Conservation (phyloP, 2,797 vertebrate species). For the Neoniphon sammara region DNA sequence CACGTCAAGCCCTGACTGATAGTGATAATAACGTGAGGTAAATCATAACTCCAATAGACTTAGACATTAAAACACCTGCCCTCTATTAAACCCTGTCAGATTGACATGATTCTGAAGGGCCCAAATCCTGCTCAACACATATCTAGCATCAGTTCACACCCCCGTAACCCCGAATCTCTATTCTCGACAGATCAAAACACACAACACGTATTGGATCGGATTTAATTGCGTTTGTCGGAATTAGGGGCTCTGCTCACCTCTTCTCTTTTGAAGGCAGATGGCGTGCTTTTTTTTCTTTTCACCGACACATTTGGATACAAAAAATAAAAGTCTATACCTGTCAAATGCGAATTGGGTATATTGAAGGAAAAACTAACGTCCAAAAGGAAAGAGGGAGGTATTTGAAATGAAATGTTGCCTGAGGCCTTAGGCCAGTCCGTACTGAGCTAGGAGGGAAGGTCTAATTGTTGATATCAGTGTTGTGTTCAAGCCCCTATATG, state of each 20-base stretch:
- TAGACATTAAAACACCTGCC: constrained; percentile 47
- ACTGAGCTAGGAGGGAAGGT: constrained; percentile 6
- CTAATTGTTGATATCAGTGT: constrained; percentile 15
- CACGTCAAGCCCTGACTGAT: constrained; percentile 24
- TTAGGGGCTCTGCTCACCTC: not conserved
- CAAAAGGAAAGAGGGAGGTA: not conserved
- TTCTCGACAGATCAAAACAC: constrained; percentile 44
- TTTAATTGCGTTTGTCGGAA: constrained; percentile 2
- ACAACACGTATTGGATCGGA: constrained; percentile 14
- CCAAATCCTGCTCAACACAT: constrained; percentile 35
- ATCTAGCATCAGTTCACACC: not conserved
- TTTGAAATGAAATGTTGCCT: constrained; percentile 15
- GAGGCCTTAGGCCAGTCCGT: constrained; percentile 26
- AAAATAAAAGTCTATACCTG: not conserved
- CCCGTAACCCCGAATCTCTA: constrained; percentile 20
- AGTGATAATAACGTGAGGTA: constrained; percentile 29
- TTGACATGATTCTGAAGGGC: constrained; percentile 28
- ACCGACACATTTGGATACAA: constrained; percentile 5
- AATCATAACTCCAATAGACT: constrained; percentile 45
- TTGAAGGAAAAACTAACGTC: not conserved
- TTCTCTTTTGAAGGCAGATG: constrained; percentile 5
- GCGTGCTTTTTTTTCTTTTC: not conserved
- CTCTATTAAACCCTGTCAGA: constrained; percentile 58
- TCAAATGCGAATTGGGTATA: constrained; percentile 16
- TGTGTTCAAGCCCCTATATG: constrained; percentile 23